phyloP scores from a whole-genome alignment of 2,888 invertebrate species.

The Cyclophora punctaria region DNA sequence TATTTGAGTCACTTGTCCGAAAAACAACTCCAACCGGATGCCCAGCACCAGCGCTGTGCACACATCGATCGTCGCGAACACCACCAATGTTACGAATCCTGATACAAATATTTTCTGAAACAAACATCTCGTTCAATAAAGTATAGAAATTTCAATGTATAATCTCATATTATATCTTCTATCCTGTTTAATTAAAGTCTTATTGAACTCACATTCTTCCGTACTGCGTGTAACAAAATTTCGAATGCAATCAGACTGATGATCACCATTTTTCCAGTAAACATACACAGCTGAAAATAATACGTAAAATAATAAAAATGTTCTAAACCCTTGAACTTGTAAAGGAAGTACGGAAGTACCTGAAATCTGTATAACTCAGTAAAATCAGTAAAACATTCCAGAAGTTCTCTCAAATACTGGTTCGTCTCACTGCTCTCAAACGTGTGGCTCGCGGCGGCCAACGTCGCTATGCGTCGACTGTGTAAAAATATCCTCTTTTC shows the following conservation, averaged over 20 bases:
- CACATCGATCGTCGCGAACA: slow-evolving; percentile 24
- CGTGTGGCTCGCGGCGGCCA: slow-evolving; percentile 32
- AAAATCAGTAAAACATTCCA: slow-evolving; percentile 30
- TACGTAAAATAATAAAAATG: background rate
- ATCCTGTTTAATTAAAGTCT: too few relatives aligned
- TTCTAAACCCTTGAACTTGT: too few relatives aligned
- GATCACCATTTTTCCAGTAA: slow-evolving; percentile 34
- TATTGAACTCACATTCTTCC: slow-evolving; percentile 9
- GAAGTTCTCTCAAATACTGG: slow-evolving; percentile 30
- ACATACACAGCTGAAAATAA: slow-evolving; percentile 33
- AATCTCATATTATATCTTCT: too few relatives aligned
- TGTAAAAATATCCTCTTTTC: slow-evolving; percentile 12
- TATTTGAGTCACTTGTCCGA: slow-evolving; percentile 38
- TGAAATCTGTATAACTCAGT: slow-evolving; percentile 33
- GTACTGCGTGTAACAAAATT: slow-evolving; percentile 29
- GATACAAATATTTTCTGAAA: too few relatives aligned
- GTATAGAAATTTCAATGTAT: too few relatives aligned
- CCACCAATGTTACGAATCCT: slow-evolving; percentile 10
- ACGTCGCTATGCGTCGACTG: slow-evolving; percentile 20
- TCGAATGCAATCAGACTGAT: slow-evolving; percentile 32
- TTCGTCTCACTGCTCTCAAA: slow-evolving; percentile 31
- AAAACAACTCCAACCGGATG: slow-evolving; percentile 35
- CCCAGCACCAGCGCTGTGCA: slow-evolving; percentile 29
- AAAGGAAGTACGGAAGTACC: slow-evolving; percentile 15
- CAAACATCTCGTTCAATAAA: too few relatives aligned